A percentile compares a stretch with the other conserved stretches of the same genome.
These are phyloP conservation scores for Odontocolon sp. DNA, from an alignment of 2,888 invertebrate species.

Conservation along the genomic window DNA sequence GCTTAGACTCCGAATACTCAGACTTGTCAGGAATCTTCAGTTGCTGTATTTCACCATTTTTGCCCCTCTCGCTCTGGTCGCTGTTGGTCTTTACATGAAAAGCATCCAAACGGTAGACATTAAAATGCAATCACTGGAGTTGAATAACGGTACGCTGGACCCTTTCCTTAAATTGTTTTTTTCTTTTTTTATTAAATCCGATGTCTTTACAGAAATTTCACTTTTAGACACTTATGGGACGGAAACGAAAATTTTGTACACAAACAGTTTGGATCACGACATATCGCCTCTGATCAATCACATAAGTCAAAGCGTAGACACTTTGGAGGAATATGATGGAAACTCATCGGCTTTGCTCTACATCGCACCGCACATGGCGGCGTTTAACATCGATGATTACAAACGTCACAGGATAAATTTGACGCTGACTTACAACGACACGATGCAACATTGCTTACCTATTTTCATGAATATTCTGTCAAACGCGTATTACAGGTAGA, in stretches of 20 bases:
- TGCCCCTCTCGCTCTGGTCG: constrained; percentile 87
- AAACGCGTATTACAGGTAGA: constrained; percentile 87
- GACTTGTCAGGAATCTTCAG: constrained; percentile 87
- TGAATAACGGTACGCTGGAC: constrained; percentile 82
- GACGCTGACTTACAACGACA: constrained; percentile 89
- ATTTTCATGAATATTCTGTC: constrained; percentile 88
- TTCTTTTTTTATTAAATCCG: too few relatives aligned
- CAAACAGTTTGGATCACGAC: constrained; percentile 82
- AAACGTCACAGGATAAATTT: constrained; percentile 82
- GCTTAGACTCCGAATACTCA: constrained; percentile 85
- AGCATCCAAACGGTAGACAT: constrained; percentile 85
- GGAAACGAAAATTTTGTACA: constrained; percentile 84
- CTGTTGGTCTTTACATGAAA: constrained; percentile 86
- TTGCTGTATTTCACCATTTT: constrained; percentile 89
- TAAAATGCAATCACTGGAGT: constrained; percentile 84
- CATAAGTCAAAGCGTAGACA: constrained; percentile 75
- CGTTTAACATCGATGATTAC: constrained; percentile 84
- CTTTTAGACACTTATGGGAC: constrained; percentile 83
- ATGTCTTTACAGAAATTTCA: neutral
- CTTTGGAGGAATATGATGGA: constrained; percentile 84
- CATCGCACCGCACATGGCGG: constrained; percentile 86
- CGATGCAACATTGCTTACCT: constrained; percentile 90
- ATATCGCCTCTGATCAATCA: constrained; percentile 74
- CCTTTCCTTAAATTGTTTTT: too few relatives aligned
- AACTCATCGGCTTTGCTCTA: constrained; percentile 85